A percentile compares a stretch with the other conserved stretches of the same genome.
These are phyloP conservation scores for Trichosurus vulpecula DNA, from an alignment of 2,797 vertebrate species.

Conservation along the genomic window DNA sequence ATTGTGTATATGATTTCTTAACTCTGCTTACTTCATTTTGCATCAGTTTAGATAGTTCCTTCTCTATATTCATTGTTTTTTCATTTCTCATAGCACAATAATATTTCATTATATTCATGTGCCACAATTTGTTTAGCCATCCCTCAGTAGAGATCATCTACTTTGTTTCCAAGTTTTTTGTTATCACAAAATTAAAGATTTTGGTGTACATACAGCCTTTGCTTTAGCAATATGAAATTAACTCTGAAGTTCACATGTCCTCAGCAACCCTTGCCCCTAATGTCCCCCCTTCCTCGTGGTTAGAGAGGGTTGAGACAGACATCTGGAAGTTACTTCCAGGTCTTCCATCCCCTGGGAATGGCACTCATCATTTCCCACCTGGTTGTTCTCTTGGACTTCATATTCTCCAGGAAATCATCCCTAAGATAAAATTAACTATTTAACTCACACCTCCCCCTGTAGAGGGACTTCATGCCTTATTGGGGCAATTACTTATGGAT, in stretches of 20 bases:
- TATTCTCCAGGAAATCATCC: not conserved
- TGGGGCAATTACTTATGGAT: too few relatives aligned
- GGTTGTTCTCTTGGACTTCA: not conserved
- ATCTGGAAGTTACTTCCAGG: not conserved
- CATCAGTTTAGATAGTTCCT: not conserved
- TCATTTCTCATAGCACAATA: not conserved
- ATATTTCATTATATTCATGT: not conserved
- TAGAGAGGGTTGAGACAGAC: too few relatives aligned
- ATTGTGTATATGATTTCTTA: not conserved
- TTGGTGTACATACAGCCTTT: not conserved
- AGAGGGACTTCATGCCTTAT: too few relatives aligned
- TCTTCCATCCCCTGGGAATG: not conserved
- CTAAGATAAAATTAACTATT: too few relatives aligned
- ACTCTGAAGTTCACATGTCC: too few relatives aligned
- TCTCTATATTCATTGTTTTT: not conserved
- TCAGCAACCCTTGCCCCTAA: too few relatives aligned
- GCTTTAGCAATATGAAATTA: not conserved
- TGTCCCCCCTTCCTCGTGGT: too few relatives aligned
- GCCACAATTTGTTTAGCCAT: not conserved
- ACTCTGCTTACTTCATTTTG: not conserved
- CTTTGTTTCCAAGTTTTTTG: not conserved
- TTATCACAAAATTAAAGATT: not conserved
- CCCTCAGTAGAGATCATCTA: not conserved
- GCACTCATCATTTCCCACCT: not conserved
- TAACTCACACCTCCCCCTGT: too few relatives aligned